Conservation (phyloP, 2,888 invertebrate species). For the Drosophila merina region DNA sequence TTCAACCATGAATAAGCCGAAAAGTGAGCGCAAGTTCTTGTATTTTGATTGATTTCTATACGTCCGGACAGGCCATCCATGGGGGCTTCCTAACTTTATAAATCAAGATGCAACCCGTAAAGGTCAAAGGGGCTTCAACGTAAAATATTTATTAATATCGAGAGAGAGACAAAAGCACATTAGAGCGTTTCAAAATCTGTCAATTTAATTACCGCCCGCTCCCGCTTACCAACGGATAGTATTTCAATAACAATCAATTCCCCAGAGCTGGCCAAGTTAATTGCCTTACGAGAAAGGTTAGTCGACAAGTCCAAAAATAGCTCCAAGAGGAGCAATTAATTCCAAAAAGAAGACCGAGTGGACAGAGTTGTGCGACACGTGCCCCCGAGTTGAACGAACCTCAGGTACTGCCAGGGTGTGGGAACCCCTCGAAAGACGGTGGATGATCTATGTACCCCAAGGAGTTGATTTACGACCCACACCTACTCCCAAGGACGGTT, state of each 20-base stretch:
- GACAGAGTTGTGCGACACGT: slow-evolving; percentile 20
- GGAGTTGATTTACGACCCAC: slow-evolving; percentile 57
- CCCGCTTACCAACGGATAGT: not conserved
- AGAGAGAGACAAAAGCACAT: no score
- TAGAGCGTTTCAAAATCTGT: slow-evolving; percentile 20
- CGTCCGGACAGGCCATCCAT: slow-evolving; percentile 60
- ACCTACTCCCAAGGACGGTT: not conserved
- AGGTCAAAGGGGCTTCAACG: no score
- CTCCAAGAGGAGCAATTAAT: slow-evolving; percentile 16
- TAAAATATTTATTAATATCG: no score
- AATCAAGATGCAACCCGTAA: no score
- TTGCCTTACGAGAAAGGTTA: slow-evolving; percentile 19
- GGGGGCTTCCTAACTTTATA: slow-evolving; percentile 16
- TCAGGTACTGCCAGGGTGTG: not conserved
- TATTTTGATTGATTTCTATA: slow-evolving; percentile 64
- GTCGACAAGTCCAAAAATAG: slow-evolving; percentile 23
- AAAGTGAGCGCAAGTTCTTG: no score
- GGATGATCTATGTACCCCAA: slow-evolving; percentile 59
- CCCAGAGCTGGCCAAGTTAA: slow-evolving; percentile 19
- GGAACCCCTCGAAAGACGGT: not conserved
- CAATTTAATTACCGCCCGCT: no score
- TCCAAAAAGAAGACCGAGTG: not conserved
- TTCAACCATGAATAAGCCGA: slow-evolving; percentile 32
- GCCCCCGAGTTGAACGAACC: slow-evolving; percentile 27
- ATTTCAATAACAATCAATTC: slow-evolving; percentile 36